A percentile compares a stretch with the other conserved stretches of the same genome.
phyloP scores from a whole-genome alignment of 2,113 vertebrate genomes.

The Phaethon lepturus region DNA sequence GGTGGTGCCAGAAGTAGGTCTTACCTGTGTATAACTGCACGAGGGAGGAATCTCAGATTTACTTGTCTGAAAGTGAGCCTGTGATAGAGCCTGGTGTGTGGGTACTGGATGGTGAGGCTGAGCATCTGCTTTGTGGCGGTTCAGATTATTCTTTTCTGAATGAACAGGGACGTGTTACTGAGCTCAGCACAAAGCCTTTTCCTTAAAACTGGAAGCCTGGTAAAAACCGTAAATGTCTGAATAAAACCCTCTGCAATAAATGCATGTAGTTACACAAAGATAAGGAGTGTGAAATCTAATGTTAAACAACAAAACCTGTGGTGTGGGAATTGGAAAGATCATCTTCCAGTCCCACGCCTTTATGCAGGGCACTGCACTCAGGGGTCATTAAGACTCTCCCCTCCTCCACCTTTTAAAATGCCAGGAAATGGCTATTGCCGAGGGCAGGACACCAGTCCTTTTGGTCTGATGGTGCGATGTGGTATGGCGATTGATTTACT shows the following conservation, averaged over 20 bases:
- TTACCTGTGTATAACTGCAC: neutral
- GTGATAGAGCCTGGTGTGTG: neutral
- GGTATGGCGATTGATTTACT: neutral
- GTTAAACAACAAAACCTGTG: neutral
- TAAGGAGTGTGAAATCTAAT: neutral
- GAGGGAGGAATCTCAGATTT: neutral
- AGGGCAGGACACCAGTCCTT: neutral
- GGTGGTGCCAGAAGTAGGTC: neutral
- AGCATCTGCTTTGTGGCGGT: neutral
- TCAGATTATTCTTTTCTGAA: neutral
- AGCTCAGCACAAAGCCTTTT: neutral
- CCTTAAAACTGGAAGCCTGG: neutral
- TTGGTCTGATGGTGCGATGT: neutral
- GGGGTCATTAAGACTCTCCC: neutral
- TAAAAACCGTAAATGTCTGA: neutral
- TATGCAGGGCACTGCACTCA: neutral
- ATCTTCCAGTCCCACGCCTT: neutral
- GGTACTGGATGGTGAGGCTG: neutral
- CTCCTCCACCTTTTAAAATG: neutral
- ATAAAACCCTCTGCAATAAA: neutral
- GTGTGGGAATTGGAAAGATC: neutral
- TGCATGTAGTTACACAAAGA: neutral
- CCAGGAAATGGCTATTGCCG: neutral
- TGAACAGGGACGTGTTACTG: fast-evolving
- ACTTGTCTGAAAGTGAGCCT: neutral